Percentiles rank a stretch among this genome's conserved stretches.
Conservation (phyloP, 2,797 vertebrate species). For the Pseudochirops cupreus region DNA sequence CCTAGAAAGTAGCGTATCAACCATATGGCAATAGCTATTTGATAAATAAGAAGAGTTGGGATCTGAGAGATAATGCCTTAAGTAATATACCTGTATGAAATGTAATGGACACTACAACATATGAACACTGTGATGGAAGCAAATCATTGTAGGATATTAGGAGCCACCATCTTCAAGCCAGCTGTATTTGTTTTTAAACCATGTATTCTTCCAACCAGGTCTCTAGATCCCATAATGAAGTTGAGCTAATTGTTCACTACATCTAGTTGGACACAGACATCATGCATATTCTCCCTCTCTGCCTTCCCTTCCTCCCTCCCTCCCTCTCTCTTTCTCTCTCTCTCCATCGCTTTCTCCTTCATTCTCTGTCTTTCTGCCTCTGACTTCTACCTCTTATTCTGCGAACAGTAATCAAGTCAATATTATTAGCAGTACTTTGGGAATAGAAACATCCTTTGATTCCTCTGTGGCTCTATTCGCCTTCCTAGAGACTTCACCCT, state of each 20-base stretch:
- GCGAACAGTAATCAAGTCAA: background rate
- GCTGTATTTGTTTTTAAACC: background rate
- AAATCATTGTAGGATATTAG: background rate
- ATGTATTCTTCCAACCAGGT: background rate
- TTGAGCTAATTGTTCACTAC: background rate
- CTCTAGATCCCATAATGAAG: background rate
- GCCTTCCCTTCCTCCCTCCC: too few species aligned
- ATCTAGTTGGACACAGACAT: background rate
- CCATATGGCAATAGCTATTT: constrained; percentile 19
- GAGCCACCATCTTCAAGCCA: background rate
- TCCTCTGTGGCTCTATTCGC: background rate
- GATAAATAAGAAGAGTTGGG: background rate
- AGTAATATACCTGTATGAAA: constrained; percentile 36
- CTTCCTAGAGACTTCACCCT: background rate
- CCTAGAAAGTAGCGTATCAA: constrained; percentile 19
- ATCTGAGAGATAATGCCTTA: constrained; percentile 1
- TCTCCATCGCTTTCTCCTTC: background rate
- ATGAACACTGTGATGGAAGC: constrained; percentile 14
- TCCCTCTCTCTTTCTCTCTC: background rate
- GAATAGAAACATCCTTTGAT: background rate
- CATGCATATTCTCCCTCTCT: background rate
- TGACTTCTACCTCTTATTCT: background rate
- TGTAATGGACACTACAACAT: background rate
- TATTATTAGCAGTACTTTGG: background rate
- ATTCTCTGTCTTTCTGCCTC: background rate